These are phyloP conservation scores for Aculops lycopersici DNA, from an alignment of 1,140 invertebrate genomes.

Conservation along the genomic window DNA sequence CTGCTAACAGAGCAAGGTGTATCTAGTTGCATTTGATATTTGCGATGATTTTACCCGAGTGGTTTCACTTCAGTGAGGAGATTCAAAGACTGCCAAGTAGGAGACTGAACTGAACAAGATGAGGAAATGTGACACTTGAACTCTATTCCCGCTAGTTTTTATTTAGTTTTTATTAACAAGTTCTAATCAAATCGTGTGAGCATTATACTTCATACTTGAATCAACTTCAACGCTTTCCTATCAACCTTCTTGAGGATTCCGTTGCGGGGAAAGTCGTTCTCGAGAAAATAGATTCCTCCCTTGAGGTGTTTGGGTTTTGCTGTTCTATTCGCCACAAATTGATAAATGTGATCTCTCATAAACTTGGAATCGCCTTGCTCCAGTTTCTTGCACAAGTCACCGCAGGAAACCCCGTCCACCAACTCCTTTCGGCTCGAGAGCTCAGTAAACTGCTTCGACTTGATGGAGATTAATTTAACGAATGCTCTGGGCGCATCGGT, in stretches of 20 bases:
- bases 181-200: no score
- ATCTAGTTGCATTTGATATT: no score
- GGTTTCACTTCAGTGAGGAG: no score
- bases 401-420: neutral
- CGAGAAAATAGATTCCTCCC: neutral
- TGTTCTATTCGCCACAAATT: neutral
- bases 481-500: neutral
- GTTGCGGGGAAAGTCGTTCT: neutral
- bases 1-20: no score
- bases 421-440: neutral
- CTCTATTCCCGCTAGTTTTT: no score
- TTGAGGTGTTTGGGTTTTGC: neutral
- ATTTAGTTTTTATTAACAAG: no score
- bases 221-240: neutral
- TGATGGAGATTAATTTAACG: no score
- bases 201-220: no score
- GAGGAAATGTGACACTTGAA: no score
- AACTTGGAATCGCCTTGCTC: neutral
- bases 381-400: neutral
- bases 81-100: no score
- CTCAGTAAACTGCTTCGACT: neutral
- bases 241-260: neutral
- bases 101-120: no score
- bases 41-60: no score
- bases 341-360: neutral